Percentiles rank a stretch among this genome's conserved stretches.
phyloP scores from a whole-genome alignment of 2,888 invertebrate genomes.

The Clistopyga incitator region DNA sequence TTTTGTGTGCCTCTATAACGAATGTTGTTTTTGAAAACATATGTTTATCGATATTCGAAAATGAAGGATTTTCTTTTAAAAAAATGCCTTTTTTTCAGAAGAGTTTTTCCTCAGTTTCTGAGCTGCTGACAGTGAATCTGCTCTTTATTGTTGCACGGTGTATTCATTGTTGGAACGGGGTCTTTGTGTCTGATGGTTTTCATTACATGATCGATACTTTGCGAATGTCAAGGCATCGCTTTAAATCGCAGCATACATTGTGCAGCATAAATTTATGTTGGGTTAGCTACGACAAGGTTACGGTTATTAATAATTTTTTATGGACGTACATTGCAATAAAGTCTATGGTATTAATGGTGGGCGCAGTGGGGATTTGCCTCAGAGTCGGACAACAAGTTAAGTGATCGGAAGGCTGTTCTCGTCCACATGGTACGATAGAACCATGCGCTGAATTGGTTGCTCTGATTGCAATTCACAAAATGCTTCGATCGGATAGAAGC shows the following conservation, averaged over 20 bases:
- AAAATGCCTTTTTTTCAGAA: no score
- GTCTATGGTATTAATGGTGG: not conserved
- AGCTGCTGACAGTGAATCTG: no score
- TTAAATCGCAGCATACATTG: not conserved
- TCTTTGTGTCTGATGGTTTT: no score
- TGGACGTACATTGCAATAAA: not conserved
- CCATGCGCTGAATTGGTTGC: not conserved
- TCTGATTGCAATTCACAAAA: conserved; percentile 2
- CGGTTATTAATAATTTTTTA: not conserved
- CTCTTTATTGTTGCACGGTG: no score
- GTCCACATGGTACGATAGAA: not conserved
- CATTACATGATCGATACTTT: no score
- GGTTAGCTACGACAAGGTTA: not conserved
- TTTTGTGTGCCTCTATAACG: no score
- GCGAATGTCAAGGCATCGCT: no score
- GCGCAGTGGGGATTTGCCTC: not conserved
- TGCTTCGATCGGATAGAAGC: not conserved
- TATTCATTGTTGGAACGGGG: no score
- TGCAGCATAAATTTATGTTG: not conserved
- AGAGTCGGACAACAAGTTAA: not conserved
- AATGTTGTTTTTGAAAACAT: no score
- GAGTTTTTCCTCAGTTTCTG: no score
- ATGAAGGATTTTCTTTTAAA: no score
- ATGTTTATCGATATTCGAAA: no score
- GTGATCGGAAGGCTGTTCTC: not conserved